Evolutionary conservation across 2,113 vertebrate genomes (phyloP), one percentile per base, ranked within the genome.

Genomic region (Piprites chloris): DNA sequence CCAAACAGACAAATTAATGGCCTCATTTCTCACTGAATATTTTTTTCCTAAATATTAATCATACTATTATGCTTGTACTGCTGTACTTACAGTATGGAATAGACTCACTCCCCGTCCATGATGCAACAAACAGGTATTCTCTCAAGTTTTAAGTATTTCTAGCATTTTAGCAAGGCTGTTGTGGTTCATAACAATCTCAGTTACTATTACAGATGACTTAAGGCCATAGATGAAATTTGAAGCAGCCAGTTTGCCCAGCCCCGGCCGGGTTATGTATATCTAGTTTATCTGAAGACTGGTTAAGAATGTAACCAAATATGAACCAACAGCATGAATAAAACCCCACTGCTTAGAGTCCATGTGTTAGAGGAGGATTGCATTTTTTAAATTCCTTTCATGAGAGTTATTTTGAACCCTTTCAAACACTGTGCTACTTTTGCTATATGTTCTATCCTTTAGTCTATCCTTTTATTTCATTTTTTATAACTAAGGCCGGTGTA

Each of bases 301-400:
- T 90, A 27, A 81, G 33, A 53, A 33, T 28, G 9, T 42, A 81
- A 66, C 4, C 12, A 11, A 81, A 24, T 35, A 52, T 44, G 37
- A 80, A 30, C 8, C 10, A 58, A 71, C 3, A 46, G 4, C 13
- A 53, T 66, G 16, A 65, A 75, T 53, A 67, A 55, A 53, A 8
- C 0, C 0, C 3, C 19, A 0, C 4, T 52, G 11, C 46, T 87
- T 61, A 46, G 21, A 67, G 50, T 3, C 1, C 23, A 3, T 62
- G 9, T n/a, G 6, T 85, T 52, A 87, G 46, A 66, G 8, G 5
- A 37, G 84, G 5, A n/a, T 39, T 85, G 6, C 1, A 5, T 50
- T 87, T 84, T 75, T 78, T 5, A 12, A 49, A 49, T 68, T 47
- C 4, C 23, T 78, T 87, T 81, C 3, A 18, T 19, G 3, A 17